Base-by-base conservation (phyloP, 2,888 invertebrate species). In the Galerucella nymphaeae region DNA sequence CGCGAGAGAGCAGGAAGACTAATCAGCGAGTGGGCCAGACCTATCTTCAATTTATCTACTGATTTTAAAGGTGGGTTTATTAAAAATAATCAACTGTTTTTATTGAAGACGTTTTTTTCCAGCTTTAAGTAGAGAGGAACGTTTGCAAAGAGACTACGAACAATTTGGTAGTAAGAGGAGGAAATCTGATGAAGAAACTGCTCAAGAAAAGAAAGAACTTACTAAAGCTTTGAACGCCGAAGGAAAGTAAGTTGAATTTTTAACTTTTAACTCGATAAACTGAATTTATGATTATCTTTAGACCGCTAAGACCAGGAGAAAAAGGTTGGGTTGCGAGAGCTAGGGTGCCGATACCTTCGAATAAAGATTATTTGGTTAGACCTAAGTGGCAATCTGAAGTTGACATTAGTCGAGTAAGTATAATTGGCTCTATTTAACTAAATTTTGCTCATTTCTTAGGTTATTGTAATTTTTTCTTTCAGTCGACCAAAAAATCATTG, bases 11-110 rank as follows among this genome's bases (percentile, higher is more conserved):
- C 98, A 74, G 96, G 97, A 1, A 92, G 94, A 78, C 90, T 99
- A 77, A 98, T 99, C 79, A 97, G 96, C 76, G 97, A 98, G 87
- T 99, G 99, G 99, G 97, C 98, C 0, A 88, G 99, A 14, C 98
- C 99, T 1, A 98, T 99, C 79, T 99, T 99, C 87, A 98, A 98
- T 89, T 89, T 99, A 72, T 95, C 96, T 30, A 93, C 96, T 13
- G 96, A 98, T 87, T 97, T 95, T 84, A 95, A 95, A 87, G 88
- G 88, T 88, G 81, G 69, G 45, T 67, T 16, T 66, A 38, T n/a
- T 48, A 30, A 18, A 66, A 10, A 38, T 14, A 8, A 38, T 38
- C 2, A 38, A 38, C 8, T 38, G 30, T 8, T 1, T 38, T 38
- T 38, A 38, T 9, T 38, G 30, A 38, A 38, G 8, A 38, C 5